These are phyloP conservation scores for Neomonachus schauinslandi DNA, from an alignment of 2,113 vertebrate genomes.

Conservation along the genomic window DNA sequence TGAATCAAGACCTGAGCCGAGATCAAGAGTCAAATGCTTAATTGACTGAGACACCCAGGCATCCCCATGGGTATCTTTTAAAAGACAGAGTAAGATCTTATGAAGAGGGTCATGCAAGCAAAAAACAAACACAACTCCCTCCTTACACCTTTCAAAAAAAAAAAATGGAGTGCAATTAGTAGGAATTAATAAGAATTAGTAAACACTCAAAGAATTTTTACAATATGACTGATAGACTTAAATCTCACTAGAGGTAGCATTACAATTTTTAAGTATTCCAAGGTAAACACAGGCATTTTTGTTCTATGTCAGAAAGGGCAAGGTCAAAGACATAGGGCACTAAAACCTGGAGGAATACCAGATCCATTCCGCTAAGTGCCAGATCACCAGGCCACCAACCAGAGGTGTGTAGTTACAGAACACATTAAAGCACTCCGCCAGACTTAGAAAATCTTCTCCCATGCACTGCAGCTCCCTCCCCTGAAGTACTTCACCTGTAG, in stretches of 20 bases:
- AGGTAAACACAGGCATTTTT: slow-evolving; percentile 13
- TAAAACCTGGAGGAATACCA: background rate
- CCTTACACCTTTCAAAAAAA: background rate
- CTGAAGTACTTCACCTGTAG: background rate
- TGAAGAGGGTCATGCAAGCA: background rate
- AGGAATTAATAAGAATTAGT: slow-evolving; percentile 8
- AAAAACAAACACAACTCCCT: background rate
- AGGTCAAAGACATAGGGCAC: background rate
- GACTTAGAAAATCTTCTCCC: background rate
- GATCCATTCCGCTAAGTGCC: background rate
- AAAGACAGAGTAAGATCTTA: background rate
- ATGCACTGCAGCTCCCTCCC: background rate
- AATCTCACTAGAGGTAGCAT: background rate
- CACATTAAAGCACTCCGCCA: background rate
- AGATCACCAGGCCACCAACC: background rate
- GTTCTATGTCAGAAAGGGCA: background rate
- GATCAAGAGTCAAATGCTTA: background rate
- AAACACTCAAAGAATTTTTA: background rate
- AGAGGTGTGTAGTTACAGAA: background rate
- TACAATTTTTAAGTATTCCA: background rate
- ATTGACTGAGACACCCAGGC: background rate
- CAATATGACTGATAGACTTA: background rate
- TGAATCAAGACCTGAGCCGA: background rate
- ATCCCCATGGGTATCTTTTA: background rate
- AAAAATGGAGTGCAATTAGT: background rate